Base-by-base conservation (phyloP, 2,113 vertebrate species). In the Leptodactylus fuscus region DNA sequence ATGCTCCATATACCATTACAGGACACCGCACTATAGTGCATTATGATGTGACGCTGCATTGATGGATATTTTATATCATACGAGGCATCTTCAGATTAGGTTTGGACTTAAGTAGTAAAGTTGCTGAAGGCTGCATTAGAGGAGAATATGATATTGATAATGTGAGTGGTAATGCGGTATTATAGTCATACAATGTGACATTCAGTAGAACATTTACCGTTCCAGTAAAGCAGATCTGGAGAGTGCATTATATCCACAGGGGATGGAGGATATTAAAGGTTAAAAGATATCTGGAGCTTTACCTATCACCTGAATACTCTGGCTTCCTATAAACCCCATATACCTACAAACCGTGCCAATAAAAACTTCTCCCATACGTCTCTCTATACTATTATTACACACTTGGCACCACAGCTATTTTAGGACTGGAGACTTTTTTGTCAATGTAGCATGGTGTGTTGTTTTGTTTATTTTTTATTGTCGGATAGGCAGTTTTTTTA, bases 101-200 rank as follows among this genome's bases (percentile, higher is more conserved):
- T 34, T 67, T 67, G 62, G 62, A 67, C 20, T 5, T 67, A 67
- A 67, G 62, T 36, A 34, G 62, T 67, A 67, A 67, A 67, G 29
- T 67, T 67, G 62, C 62, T 67, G 62, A 71, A 22, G 69, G 69
- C 34, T 1, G 69, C 34, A 71, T 38, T 38, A 71, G 20, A 2
- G 69, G 5, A 36, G 65, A 69, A 71, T 41, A n/a, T 41, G 69
- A 71, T 41, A 71, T 13, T 71, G 36, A 41, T 71, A 71, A 38
- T 71, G 69, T 41, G 69, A 70, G 32, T 10, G 16, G 67, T 38
- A 7, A 71, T 41, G 41, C 13, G 36, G 69, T 22, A 38, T 71
- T 38, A 22, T 70, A 10, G 20, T 38, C 36, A 71, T 41, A 41
- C 69, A 71, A 71, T 71, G 69, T 71, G 34, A 71, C 69, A 71